Conservation (phyloP, 2,113 vertebrate species). For the Psilopogon haemacephalus region DNA sequence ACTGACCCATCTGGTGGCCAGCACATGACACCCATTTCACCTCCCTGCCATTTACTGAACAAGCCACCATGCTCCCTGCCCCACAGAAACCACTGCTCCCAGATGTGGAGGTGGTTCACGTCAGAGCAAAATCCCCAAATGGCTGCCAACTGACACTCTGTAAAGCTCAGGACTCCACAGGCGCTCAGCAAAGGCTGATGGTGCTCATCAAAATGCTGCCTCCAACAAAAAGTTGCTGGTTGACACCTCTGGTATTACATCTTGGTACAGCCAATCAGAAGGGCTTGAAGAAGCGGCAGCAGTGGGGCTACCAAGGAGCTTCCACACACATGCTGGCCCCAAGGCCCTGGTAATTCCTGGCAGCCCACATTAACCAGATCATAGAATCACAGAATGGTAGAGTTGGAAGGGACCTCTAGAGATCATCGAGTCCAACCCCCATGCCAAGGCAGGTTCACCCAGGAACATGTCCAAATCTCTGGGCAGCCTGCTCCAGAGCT, state of each 20-base stretch:
- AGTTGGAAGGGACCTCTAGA: no score
- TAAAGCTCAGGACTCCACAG: background rate
- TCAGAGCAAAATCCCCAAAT: background rate
- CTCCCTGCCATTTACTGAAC: background rate
- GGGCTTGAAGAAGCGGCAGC: background rate
- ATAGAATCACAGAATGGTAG: no score
- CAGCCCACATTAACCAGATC: background rate
- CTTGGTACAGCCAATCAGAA: background rate
- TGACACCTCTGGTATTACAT: background rate
- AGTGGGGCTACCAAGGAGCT: background rate
- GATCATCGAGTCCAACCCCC: no score
- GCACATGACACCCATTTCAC: background rate
- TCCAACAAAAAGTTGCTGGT: background rate
- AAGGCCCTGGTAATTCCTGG: rapidly evolving
- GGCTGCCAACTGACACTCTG: background rate
- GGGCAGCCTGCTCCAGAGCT: no score
- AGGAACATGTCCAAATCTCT: no score
- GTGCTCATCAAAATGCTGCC: background rate
- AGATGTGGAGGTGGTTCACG: background rate
- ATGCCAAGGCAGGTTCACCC: no score
- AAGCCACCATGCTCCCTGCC: background rate
- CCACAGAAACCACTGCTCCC: background rate
- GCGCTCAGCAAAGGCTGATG: background rate
- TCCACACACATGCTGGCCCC: rapidly evolving
- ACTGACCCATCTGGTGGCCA: background rate